Evolutionary conservation across 2,113 vertebrate species (phyloP).

Genomic region (Pseudopodoces humilis): DNA sequence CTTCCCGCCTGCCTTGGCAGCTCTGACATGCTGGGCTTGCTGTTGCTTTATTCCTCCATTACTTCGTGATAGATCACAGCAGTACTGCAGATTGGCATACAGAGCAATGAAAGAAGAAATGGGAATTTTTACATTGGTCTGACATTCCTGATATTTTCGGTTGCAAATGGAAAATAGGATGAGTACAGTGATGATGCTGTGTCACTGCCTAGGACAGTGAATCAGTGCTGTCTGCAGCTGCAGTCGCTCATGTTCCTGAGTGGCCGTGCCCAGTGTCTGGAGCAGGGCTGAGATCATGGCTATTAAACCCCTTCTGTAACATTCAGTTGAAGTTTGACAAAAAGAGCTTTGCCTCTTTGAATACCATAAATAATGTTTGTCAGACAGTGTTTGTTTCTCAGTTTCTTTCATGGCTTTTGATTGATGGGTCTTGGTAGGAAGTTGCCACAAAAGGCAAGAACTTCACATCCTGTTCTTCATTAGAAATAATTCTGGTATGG

Average conservation of each 20-base stretch:
- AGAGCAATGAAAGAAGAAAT: neutral
- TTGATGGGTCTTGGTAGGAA: neutral
- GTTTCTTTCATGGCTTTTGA: neutral
- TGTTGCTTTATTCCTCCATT: neutral
- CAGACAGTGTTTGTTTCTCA: neutral
- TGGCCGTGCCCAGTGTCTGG: neutral
- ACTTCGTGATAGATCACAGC: neutral
- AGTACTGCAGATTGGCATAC: neutral
- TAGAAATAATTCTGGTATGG: neutral
- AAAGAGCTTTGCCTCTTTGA: neutral
- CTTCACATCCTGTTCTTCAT: neutral
- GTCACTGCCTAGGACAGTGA: neutral
- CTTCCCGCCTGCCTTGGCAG: neutral
- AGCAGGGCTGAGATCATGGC: neutral
- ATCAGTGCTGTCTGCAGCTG: neutral
- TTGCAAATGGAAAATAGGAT: neutral
- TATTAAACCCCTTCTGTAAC: neutral
- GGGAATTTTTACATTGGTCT: neutral
- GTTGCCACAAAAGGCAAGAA: neutral
- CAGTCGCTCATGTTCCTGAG: rapidly evolving
- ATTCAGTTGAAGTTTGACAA: neutral
- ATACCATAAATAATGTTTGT: neutral
- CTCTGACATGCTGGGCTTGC: neutral
- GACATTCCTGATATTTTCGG: neutral
- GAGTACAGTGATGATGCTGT: rapidly evolving